Evolutionary conservation across 1,140 invertebrate species (phyloP), one percentile per base, ranked within the genome.

Genomic region (Grapholita molesta): DNA sequence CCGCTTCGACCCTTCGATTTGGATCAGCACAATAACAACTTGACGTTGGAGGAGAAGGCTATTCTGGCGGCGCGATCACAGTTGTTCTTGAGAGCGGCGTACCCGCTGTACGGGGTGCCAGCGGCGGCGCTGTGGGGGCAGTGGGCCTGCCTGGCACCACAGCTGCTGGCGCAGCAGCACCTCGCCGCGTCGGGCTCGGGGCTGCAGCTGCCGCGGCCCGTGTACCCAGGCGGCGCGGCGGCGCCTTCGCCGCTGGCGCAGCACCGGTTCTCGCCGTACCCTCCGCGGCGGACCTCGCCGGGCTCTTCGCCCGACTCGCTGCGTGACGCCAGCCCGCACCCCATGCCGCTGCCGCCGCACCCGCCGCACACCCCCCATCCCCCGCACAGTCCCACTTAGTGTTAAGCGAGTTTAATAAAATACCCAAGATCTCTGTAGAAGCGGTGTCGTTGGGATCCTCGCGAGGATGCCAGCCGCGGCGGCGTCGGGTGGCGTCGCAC

Each of bases 11-110:
- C 95, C 1, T 96, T 96, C 84, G 95, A 96, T 69, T 90, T 96
- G 82, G 95, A 96, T 71, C 92, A 94, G 66, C 94, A 95, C 85
- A 92, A 95, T 86, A 93, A 94, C 76, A 95, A 95, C 71, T 91
- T 96, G 28, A 95, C 94, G 7, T 80, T 96, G 21, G 96, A 96
- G 80, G 95, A 96, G 83, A 96, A 96, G 82, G 95, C 95, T 0
- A 92, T 96, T 3, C 92, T 95, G 78, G 94, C 95, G 0, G 94
- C 95, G 2, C 89, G 94, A 15, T 95, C 95, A 2, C 95, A 95
- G 76, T 90, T 95, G 74, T 93, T 95, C 71, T 84, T 95, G 32
- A 85, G 95, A 2, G 95, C 95, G 0, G 95, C 94, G 1, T 95
- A 95, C 2, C 94, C 94, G 0, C 69, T 94, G 25, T 94, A 94